Percentiles rank a stretch among this genome's conserved stretches.
phyloP scores from a whole-genome alignment of 2,888 invertebrate species.

The Calameuta pallipes region DNA sequence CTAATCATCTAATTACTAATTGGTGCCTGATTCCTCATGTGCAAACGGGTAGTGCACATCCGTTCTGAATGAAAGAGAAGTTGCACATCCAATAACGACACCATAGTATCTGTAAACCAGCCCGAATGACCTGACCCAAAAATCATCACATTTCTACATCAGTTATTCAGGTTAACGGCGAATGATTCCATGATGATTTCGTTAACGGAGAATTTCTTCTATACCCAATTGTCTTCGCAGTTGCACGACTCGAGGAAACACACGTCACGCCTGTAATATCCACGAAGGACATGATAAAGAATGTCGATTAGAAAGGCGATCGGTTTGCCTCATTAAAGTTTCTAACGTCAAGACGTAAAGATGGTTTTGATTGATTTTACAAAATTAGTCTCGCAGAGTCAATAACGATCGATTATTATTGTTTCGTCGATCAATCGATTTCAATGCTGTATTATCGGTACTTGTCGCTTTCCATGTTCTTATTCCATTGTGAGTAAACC shows the following conservation, averaged over 20 bases:
- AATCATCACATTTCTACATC: background rate
- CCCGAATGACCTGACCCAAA: background rate
- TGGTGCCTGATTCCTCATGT: conserved; percentile 18
- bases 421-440: background rate
- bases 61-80: conserved; percentile 16
- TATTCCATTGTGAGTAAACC: background rate
- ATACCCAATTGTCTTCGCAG: background rate
- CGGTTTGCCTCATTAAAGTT: background rate
- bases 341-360: background rate
- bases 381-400: background rate
- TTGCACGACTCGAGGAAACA: background rate
- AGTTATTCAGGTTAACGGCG: background rate
- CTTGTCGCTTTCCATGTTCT: background rate
- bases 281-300: background rate
- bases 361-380: background rate
- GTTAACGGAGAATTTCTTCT: background rate
- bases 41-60: conserved; percentile 15
- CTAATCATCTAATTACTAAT: conserved; percentile 12
- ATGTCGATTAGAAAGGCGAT: background rate
- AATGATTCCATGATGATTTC: background rate
- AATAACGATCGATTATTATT: background rate
- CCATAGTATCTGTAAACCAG: background rate
- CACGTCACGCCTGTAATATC: background rate
- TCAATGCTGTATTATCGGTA: background rate
- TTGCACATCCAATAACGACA: conserved; percentile 9